phyloP scores from a whole-genome alignment of 2,888 invertebrate genomes.

The Punctoribates punctum region DNA sequence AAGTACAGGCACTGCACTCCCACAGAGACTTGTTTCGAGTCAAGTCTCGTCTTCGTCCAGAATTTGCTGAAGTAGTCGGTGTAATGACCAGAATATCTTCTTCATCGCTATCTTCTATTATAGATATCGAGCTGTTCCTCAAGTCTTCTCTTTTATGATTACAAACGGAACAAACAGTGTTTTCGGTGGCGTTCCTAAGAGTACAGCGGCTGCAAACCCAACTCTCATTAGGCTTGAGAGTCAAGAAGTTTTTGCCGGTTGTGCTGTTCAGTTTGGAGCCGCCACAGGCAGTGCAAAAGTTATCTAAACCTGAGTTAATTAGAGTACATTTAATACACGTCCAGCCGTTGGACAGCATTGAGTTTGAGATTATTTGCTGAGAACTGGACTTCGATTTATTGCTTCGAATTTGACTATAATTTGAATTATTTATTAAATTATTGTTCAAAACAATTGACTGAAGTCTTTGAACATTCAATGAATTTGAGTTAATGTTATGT shows the following conservation, averaged over 20 bases:
- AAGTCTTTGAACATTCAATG: slow-evolving; percentile 37
- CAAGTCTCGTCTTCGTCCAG: slow-evolving; percentile 12
- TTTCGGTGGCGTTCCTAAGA: slow-evolving; percentile 54
- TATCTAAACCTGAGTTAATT: slow-evolving; percentile 67
- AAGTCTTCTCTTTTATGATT: slow-evolving; percentile 27
- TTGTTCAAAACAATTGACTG: slow-evolving; percentile 39
- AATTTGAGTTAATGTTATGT: slow-evolving; percentile 32
- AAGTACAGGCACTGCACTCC: slow-evolving; percentile 53
- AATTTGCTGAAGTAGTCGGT: background rate
- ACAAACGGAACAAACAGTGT: slow-evolving; percentile 50
- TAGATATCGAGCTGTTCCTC: background rate
- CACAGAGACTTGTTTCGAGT: slow-evolving; percentile 49
- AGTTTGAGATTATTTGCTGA: slow-evolving; percentile 6
- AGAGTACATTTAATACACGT: slow-evolving; percentile 82
- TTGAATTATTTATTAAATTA: background rate
- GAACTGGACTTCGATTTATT: background rate
- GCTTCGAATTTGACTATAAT: background rate
- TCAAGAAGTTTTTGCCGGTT: slow-evolving; percentile 64
- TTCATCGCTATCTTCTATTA: background rate
- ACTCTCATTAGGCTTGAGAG: slow-evolving; percentile 58
- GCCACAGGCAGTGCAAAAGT: slow-evolving; percentile 79
- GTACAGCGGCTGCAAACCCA: slow-evolving; percentile 80
- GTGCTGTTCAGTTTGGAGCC: slow-evolving; percentile 73
- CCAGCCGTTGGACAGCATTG: slow-evolving; percentile 60
- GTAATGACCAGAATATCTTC: background rate